A percentile compares a stretch with the other conserved stretches of the same genome.
phyloP scores from a whole-genome alignment of 92 coral and sea anemone genomes.

The Ricordea florida region DNA sequence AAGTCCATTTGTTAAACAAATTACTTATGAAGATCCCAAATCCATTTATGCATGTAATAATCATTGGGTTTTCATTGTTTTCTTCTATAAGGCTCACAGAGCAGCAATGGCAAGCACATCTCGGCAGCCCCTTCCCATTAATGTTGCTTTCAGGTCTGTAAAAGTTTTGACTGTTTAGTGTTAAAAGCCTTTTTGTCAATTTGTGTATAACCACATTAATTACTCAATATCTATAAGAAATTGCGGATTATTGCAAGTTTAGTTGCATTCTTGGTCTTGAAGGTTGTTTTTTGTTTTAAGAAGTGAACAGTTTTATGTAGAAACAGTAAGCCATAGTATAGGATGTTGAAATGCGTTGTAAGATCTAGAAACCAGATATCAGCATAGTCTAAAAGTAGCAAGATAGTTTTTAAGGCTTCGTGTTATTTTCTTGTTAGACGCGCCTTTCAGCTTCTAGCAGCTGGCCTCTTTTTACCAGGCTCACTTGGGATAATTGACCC shows the following conservation, averaged over 20 bases:
- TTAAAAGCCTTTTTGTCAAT: no score
- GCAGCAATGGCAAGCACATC: constrained; percentile 78
- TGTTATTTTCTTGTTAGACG: constrained; percentile 58
- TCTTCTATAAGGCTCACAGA: constrained; percentile 83
- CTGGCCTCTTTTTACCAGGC: constrained; percentile 95
- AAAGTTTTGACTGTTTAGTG: neutral
- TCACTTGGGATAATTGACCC: constrained; percentile 97
- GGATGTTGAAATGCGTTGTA: no score
- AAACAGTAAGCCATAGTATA: no score
- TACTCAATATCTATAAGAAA: no score
- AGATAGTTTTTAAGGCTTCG: neutral
- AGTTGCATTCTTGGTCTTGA: neutral
- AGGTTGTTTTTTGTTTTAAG: neutral
- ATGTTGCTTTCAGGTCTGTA: constrained; percentile 88
- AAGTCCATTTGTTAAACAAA: no score
- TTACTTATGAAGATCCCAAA: no score
- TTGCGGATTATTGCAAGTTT: neutral
- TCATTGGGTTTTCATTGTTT: no score
- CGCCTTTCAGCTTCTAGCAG: constrained; percentile 88
- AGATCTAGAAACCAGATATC: no score
- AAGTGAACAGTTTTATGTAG: no score
- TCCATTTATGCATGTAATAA: no score
- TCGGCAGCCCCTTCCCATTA: constrained; percentile 88
- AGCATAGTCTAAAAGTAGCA: no score
- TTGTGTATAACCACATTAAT: no score